Percentiles rank a stretch among this genome's conserved stretches.
phyloP scores from a whole-genome alignment of 2,113 vertebrate genomes.

The Crotalus helleri region DNA sequence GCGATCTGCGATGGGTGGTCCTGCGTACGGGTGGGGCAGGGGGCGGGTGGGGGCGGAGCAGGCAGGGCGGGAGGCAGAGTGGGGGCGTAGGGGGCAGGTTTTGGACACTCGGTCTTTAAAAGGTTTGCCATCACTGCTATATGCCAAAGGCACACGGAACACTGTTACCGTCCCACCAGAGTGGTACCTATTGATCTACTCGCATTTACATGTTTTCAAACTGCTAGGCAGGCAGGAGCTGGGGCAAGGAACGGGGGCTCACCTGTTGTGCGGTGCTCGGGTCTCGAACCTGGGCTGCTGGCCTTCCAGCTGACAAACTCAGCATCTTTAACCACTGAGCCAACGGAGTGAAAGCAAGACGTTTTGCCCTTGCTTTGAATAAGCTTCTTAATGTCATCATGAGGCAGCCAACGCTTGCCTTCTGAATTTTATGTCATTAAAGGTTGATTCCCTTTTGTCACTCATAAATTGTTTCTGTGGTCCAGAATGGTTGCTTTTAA shows the following conservation, averaged over 20 bases:
- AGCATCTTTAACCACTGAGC: neutral
- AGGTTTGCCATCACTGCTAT: no score
- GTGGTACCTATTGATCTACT: neutral
- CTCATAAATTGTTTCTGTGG: neutral
- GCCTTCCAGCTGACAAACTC: neutral
- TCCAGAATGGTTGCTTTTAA: neutral
- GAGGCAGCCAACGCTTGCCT: neutral
- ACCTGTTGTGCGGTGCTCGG: neutral
- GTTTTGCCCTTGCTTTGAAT: neutral
- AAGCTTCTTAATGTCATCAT: neutral
- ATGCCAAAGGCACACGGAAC: neutral
- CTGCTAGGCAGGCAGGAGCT: neutral
- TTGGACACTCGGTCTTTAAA: no score
- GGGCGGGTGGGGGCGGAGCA: no score
- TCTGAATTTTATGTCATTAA: neutral
- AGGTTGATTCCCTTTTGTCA: neutral
- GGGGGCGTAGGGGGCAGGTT: no score
- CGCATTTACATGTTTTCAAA: neutral
- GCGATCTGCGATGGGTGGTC: no score
- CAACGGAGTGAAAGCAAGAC: neutral
- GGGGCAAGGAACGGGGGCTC: neutral
- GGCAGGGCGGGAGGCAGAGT: accelerated
- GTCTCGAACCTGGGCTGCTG: neutral
- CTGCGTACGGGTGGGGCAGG: no score
- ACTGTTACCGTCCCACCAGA: neutral